These are phyloP conservation scores for Accipiter cooperii DNA, from an alignment of 2,113 vertebrate species.

Conservation along the genomic window DNA sequence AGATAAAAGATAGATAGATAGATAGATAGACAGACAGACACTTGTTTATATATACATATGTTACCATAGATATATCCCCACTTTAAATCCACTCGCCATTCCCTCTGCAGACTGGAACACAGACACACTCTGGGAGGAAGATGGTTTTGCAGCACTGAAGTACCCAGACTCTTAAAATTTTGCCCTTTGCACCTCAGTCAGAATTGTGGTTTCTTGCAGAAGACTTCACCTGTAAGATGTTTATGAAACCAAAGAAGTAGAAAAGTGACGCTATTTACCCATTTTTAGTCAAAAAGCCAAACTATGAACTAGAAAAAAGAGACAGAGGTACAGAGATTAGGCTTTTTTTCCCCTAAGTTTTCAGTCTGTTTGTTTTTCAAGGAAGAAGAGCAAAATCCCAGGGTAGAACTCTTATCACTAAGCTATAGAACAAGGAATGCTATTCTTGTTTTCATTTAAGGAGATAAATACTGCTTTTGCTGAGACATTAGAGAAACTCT, in stretches of 20 bases:
- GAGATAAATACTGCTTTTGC: neutral
- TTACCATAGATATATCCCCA: neutral
- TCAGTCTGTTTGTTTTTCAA: neutral
- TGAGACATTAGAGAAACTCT: neutral
- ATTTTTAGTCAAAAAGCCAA: neutral
- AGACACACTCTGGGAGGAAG: neutral
- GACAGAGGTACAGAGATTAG: neutral
- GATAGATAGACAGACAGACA: neutral
- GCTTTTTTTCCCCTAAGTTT: neutral
- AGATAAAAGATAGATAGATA: neutral
- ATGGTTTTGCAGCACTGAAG: neutral
- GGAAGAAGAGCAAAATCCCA: neutral
- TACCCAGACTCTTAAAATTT: neutral
- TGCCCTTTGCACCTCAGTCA: neutral
- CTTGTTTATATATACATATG: too few species aligned
- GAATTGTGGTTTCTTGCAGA: neutral
- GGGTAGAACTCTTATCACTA: neutral
- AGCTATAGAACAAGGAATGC: neutral
- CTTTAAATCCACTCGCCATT: neutral
- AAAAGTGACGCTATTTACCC: neutral
- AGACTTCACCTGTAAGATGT: neutral
- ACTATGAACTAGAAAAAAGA: neutral
- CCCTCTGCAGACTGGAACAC: neutral
- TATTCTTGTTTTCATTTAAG: neutral
- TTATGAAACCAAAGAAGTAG: neutral